Evolutionary conservation across 2,113 vertebrate genomes (phyloP), one percentile per base, ranked within the genome.

Genomic region (Heliornis fulica): DNA sequence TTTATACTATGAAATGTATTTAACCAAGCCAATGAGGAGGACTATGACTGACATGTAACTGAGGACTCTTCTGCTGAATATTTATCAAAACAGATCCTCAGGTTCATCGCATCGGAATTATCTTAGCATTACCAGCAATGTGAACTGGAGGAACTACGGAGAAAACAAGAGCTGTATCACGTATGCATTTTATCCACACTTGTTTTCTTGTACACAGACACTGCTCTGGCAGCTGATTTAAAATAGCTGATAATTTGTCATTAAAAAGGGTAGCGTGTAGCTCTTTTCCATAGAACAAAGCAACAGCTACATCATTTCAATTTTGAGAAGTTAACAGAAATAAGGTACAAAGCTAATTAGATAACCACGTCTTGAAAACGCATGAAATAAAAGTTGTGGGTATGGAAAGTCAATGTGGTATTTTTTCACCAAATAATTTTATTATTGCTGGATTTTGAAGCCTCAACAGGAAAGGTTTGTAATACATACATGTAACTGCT

Each of bases 201-300:
- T 89, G 70, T 76, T 82, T 87, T 65, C 84, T 81, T 14, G 4
- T n/a, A 70, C 22, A 74, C 26, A 2, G 0, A 69, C n/a, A 41
- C 57, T 31, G 13, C 16, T 74, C 19, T 59, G 83, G 50, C 31
- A 85, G 50, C 76, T 72, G 53, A 79, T 60, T 94, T 56, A 66
- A 75, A 95, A 61, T 32, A 70, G 83, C 71, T 83, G 80, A 61
- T 65, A 64, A 87, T 63, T 78, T 87, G 72, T 81, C 91, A 92
- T 75, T 87, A 78, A 66, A 77, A 94, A 92, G 43, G 16, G 56
- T n/a, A 83, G 65, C 1, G 1, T 29, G 51, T 16, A 72, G 43
- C 82, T 88, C 57, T 68, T 26, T 87, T 54, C 87, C 56, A 31
- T 0, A 69, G 94, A 94, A 77, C 59, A 93, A 90, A 83, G 92